Conservation (phyloP, 2,113 vertebrate species). For the Lycaon pictus region DNA sequence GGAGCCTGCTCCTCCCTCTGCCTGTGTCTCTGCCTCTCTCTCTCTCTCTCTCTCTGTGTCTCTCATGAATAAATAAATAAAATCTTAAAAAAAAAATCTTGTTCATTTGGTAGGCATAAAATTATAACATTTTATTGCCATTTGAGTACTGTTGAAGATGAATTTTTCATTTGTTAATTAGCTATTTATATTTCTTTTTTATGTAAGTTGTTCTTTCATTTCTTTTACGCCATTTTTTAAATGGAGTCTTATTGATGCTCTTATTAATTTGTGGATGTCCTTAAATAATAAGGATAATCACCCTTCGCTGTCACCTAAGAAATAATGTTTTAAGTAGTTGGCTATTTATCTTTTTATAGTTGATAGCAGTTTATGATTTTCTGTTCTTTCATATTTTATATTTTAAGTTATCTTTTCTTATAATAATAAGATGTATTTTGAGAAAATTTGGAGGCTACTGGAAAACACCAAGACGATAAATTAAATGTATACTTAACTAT, state of each 20-base stretch:
- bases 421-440: background rate
- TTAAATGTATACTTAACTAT: background rate
- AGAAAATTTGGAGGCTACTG: background rate
- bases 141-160: background rate
- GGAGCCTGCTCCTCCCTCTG: too few species aligned
- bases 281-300: background rate
- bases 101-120: background rate
- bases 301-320: background rate
- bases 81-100: background rate
- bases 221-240: background rate
- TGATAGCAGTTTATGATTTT: background rate
- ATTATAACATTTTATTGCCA: background rate
- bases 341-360: background rate
- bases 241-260: background rate
- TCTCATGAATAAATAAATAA: too few species aligned
- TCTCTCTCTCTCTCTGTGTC: too few species aligned
- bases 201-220: background rate
- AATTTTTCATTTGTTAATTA: background rate
- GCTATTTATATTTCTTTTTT: background rate
- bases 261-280: background rate
- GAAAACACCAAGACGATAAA: background rate
- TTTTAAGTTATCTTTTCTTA: background rate
- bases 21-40: too few species aligned
- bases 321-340: background rate
- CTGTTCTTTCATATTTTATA: background rate